Base-by-base conservation (phyloP, 2,888 invertebrate genomes). In the Ophioninae sp. region DNA sequence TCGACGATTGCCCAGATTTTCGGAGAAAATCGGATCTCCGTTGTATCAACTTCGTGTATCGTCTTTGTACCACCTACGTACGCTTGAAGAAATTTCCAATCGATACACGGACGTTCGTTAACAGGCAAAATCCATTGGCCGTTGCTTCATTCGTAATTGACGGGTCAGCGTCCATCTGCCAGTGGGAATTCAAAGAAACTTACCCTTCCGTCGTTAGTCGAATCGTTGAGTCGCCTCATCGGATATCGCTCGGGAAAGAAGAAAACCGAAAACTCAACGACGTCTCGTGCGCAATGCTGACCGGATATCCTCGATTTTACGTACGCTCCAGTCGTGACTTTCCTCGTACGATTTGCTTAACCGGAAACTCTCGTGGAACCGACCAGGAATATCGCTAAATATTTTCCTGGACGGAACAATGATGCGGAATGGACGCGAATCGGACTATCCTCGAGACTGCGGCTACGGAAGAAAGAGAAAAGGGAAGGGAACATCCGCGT, bases 1-100 rank as follows among this genome's bases (percentile, higher is more conserved):
- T 76, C 88, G 89, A 88, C 90, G 89, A 91, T 92, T 91, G 90
- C 88, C 91, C 92, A 92, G 91, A 92, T 92, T 92, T 90, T 57
- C 69, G 56, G 73, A 79, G 85, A 85, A 86, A 87, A 75, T 85
- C 77, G 74, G 75, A 68, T n/a, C 70, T 30, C 76, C 73, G 76
- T 79, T 81, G 81, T 81, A 41, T 70, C 59, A 67, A 67, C 73
- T 65, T 41, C n/a, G 44, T 17, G 20, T 56, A 13, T 39, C 21
- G 17, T 61, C 7, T 61, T 56, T 37, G 13, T 50, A 50, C 50
- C 20, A 50, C 50, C 20, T n/a, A 56, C 10, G 30, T 37, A 57
- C 44, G 59, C 41, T n/a, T n/a, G 21, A 21, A 57, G 59, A 41
- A 59, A 72, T 6, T 20, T 30, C 21, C 61, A 59, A 70, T 70